These are phyloP conservation scores for Drosophila jambulina DNA, from an alignment of 1,140 invertebrate genomes.

Conservation along the genomic window DNA sequence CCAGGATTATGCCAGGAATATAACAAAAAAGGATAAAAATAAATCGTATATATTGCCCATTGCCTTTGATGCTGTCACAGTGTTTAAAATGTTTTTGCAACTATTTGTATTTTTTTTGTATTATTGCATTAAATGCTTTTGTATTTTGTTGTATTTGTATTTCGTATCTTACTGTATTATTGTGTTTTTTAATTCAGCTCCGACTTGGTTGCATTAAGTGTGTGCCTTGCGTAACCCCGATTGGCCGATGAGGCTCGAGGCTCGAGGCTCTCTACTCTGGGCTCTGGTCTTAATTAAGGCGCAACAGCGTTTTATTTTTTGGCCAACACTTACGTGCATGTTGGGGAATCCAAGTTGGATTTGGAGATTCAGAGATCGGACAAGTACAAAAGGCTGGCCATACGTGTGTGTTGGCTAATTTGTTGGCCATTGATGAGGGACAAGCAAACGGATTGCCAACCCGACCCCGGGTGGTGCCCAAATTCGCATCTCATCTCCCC, in stretches of 20 bases:
- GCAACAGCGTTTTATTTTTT: conserved; percentile 29
- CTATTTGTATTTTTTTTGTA: background rate
- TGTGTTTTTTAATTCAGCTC: conserved; percentile 36
- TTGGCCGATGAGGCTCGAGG: conserved; percentile 43
- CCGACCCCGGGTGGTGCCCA: conserved; percentile 35
- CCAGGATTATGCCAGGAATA: background rate
- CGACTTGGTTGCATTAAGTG: conserved; percentile 30
- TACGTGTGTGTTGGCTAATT: conserved; percentile 62
- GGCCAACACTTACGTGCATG: conserved; percentile 36
- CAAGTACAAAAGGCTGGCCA: conserved; percentile 24
- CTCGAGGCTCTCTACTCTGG: background rate
- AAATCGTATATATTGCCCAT: conserved; percentile 32
- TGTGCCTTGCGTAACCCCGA: conserved; percentile 60
- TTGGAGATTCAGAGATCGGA: conserved; percentile 13
- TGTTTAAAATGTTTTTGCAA: conserved; percentile 14
- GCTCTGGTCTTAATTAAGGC: conserved; percentile 73
- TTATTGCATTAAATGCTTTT: conserved; percentile 13
- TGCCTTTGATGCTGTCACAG: conserved; percentile 1
- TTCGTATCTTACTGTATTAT: conserved; percentile 1
- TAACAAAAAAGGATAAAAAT: background rate
- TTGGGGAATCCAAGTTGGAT: conserved; percentile 13
- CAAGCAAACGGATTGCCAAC: conserved; percentile 15
- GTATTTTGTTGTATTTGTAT: conserved; percentile 5
- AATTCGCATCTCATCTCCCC: conserved; percentile 55
- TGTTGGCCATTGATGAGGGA: conserved; percentile 59